A percentile compares a stretch with the other conserved stretches of the same genome.
Conservation (phyloP, 2,113 vertebrate species). For the crab-eating macaque (Macaca fascicularis) region T2T-MFA8v1.1 NC_088377.1:78661001-78661500, state of each 20-base stretch:
- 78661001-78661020: background rate
- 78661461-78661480: background rate
- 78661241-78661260: background rate
- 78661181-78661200: background rate
- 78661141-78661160: background rate
- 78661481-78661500: background rate
- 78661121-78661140: background rate
- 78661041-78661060: background rate
- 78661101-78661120: background rate
- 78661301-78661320: background rate
- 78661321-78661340: background rate
- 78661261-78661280: background rate
- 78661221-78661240: background rate
- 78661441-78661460: background rate
- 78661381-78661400: background rate
- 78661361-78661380: background rate
- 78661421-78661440: background rate
- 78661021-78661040: background rate
- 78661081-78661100: background rate
- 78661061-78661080: background rate
- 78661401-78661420: background rate
- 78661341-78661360: background rate
- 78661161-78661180: background rate
- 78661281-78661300: background rate
- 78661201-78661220: background rate